Evolutionary conservation across 1,140 invertebrate genomes (phyloP).

Genomic region (Drosophila littoralis): DNA sequence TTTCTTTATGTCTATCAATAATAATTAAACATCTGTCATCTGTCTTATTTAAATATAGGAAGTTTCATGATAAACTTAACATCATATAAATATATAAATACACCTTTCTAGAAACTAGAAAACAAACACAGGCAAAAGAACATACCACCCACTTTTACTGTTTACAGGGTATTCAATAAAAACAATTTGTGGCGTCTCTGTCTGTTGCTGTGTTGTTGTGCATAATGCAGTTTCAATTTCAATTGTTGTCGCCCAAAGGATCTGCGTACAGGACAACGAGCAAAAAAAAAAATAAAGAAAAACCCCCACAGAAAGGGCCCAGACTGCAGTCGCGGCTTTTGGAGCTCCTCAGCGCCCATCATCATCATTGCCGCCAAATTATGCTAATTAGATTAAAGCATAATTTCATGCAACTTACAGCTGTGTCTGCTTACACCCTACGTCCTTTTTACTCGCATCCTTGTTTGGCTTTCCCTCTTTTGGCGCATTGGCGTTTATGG

Average conservation of each 20-base stretch:
- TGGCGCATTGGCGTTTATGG: conserved; percentile 42
- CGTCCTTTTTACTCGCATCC: conserved; percentile 42
- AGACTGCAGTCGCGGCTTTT: conserved; percentile 20
- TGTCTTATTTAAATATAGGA: too few relatives aligned
- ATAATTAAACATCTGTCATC: too few relatives aligned
- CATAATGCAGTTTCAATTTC: conserved; percentile 83
- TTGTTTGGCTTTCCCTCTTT: conserved; percentile 19
- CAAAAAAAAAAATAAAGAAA: conserved; percentile 30
- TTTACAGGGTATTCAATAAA: conserved; percentile 35
- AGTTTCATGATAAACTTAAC: too few relatives aligned
- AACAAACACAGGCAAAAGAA: neutral
- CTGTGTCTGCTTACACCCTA: conserved; percentile 32
- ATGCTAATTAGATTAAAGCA: conserved; percentile 83
- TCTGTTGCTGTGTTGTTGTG: conserved; percentile 54
- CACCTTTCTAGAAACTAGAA: too few relatives aligned
- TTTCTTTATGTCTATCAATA: too few relatives aligned
- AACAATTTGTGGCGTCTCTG: conserved; percentile 54
- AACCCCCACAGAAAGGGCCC: conserved; percentile 23
- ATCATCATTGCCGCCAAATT: conserved; percentile 71
- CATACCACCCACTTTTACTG: neutral
- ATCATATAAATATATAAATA: too few relatives aligned
- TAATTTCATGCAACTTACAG: conserved; percentile 80
- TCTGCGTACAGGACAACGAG: conserved; percentile 49
- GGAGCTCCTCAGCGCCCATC: conserved; percentile 29
- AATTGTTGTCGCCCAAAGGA: conserved; percentile 70